Evolutionary conservation across 2,888 invertebrate genomes (phyloP).

Genomic region (Ypsolopha scabrella): DNA sequence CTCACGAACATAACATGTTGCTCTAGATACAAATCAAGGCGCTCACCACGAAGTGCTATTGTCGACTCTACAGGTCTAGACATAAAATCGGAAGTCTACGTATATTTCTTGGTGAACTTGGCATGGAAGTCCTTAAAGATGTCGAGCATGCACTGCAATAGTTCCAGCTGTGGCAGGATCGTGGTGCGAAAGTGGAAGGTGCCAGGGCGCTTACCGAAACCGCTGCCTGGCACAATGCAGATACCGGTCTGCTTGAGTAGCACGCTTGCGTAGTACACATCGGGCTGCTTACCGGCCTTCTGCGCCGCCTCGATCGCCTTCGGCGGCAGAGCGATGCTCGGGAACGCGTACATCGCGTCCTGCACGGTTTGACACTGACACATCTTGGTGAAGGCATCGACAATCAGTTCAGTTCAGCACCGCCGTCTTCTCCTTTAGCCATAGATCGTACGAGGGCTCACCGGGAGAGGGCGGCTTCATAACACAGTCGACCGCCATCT

Average conservation of each 20-base stretch:
- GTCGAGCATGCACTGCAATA: conserved; percentile 85
- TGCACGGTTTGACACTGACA: conserved; percentile 74
- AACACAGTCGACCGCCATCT: not conserved
- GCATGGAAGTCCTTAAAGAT: conserved; percentile 86
- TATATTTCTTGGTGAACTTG: conserved; percentile 71
- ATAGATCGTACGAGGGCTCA: conserved; percentile 89
- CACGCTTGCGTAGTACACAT: conserved; percentile 93
- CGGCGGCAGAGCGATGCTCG: conserved; percentile 82
- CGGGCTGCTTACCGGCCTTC: conserved; percentile 78
- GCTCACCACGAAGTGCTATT: too few relatives aligned
- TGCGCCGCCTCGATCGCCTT: conserved; percentile 89
- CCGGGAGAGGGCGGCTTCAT: conserved; percentile 81
- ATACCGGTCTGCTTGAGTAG: conserved; percentile 92
- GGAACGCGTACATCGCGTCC: conserved; percentile 99
- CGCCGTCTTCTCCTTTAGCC: conserved; percentile 76
- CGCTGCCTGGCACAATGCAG: conserved; percentile 94
- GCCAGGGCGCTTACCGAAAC: conserved; percentile 94
- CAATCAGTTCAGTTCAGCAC: conserved; percentile 84
- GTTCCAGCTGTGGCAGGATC: conserved; percentile 90
- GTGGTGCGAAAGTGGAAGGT: conserved; percentile 97
- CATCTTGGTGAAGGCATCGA: conserved; percentile 90
- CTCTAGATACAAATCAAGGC: too few relatives aligned
- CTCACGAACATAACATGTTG: too few relatives aligned
- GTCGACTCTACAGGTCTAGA: too few relatives aligned
- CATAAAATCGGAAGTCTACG: conserved; percentile 14